phyloP scores from a whole-genome alignment of 2,888 invertebrate genomes.

The Julus scanicus region DNA sequence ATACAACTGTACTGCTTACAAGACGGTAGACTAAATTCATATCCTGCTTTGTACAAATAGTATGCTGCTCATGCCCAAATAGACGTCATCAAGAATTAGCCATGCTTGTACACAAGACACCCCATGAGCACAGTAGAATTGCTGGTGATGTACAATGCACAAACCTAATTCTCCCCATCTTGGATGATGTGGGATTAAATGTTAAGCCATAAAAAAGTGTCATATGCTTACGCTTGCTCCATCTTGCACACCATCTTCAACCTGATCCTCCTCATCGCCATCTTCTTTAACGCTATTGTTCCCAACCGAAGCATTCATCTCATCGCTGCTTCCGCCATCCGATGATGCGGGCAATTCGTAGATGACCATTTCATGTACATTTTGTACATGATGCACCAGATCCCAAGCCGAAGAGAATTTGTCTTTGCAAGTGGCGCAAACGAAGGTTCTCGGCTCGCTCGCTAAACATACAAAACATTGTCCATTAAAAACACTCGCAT shows the following conservation, averaged over 20 bases:
- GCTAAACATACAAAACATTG: conserved; percentile 30
- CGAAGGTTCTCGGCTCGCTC: conserved; percentile 54
- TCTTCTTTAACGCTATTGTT: conserved; percentile 55
- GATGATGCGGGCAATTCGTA: conserved; percentile 56
- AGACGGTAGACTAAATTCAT: not conserved
- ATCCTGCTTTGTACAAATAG: not conserved
- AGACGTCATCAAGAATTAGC: not conserved
- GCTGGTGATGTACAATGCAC: no score
- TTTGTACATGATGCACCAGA: conserved; percentile 57
- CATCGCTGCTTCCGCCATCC: conserved; percentile 48
- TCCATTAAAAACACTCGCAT: not conserved
- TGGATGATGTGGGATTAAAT: not conserved
- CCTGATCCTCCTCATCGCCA: conserved; percentile 55
- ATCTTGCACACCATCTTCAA: conserved; percentile 56
- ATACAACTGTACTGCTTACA: not conserved
- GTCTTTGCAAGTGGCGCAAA: conserved; percentile 58
- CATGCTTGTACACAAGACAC: not conserved
- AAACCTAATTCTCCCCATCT: not conserved
- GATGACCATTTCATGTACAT: conserved; percentile 56
- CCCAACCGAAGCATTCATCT: conserved; percentile 41
- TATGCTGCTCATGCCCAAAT: not conserved
- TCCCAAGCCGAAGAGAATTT: conserved; percentile 57
- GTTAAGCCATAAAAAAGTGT: not conserved
- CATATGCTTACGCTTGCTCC: conserved; percentile 53
- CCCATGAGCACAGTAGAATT: no score